Evolutionary conservation across 2,113 vertebrate genomes (phyloP), one percentile per base, ranked within the genome.

Genomic region (Suricata suricatta): DNA sequence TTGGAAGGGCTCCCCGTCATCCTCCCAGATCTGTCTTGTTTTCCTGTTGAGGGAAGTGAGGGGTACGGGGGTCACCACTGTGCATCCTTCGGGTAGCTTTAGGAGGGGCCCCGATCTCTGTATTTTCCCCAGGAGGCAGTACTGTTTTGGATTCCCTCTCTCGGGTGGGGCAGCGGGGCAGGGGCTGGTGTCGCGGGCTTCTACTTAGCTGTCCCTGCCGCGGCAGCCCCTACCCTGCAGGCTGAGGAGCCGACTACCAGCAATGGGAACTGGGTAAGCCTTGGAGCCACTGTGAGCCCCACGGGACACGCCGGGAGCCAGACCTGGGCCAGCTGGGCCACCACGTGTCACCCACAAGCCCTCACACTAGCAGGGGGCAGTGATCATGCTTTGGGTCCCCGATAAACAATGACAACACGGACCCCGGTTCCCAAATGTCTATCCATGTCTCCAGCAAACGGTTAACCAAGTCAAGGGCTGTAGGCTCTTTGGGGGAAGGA

Each of bases 51-150:
- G 13, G 25, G 50, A 25, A 54, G 3, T 10, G 19, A 1, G 15
- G n/a, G 64, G 1, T 11, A 0, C 8, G 25, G 57, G 35, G 66
- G 1, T 57, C n/a, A 3, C 38, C 50, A 50, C 50, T 13, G 11
- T 50, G 50, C 50, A 13, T 50, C 50, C 13, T 12, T 27, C 0
- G 41, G 88, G 83, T 13, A 50, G 12, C 29, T 21, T 0, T 16
- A 16, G 5, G 41, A 52, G 7, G 0, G 52, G 9, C 11, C 0
- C 12, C 0, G 0, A 15, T 1, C 29, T 35, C 71, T n/a, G 76
- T 23, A n/a, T 13, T 27, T 11, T 7, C 17, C 77, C 35, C 41
- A 7, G 60, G 81, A 27, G 2, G 9, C 7, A 1, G 6, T 14
- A 5, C 15, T 25, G 31, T 8, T 33, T 60, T 64, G 33, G 35